Percentiles rank a stretch among this genome's conserved stretches.
Evolutionary conservation across 2,888 invertebrate genomes (phyloP).

Genomic region (Nineta flava): DNA sequence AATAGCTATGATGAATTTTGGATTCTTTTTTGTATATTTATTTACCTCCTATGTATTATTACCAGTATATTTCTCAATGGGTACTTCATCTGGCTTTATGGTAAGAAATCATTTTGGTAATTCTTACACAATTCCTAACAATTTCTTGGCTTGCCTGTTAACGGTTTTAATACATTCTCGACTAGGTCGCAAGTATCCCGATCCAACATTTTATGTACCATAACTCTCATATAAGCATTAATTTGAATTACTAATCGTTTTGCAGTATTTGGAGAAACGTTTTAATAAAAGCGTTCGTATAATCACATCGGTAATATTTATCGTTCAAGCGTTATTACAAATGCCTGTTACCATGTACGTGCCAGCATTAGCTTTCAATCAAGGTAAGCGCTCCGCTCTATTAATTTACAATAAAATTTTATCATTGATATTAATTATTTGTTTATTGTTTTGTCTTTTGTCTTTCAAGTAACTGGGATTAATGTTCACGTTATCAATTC

Average conservation of each 20-base stretch:
- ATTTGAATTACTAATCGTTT: not conserved
- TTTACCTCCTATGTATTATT: not conserved
- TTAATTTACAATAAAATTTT: not conserved
- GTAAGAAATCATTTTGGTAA: not conserved
- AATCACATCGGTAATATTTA: not conserved
- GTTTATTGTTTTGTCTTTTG: constrained; percentile 1
- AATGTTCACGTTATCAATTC: constrained; percentile 36
- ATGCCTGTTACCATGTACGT: constrained; percentile 1
- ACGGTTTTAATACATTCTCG: not conserved
- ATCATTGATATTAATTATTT: not conserved
- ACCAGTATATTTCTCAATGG: constrained; percentile 1
- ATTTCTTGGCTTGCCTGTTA: not conserved
- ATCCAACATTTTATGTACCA: not conserved
- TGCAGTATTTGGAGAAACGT: constrained; percentile 4
- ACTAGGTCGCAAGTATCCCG: not conserved
- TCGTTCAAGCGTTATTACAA: constrained; percentile 1
- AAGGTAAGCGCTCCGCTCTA: not conserved
- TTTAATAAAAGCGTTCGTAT: constrained; percentile 9
- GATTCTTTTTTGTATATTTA: not conserved
- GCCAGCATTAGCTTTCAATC: constrained; percentile 1
- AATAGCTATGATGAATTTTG: not conserved
- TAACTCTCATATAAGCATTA: not conserved
- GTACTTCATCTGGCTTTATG: constrained; percentile 1
- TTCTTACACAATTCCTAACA: no score
- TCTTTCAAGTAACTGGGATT: constrained; percentile 34